Evolutionary conservation across 2,797 vertebrate species (phyloP), one percentile per base, ranked within the genome.

Genomic region (Microcaecilia unicolor): DNA sequence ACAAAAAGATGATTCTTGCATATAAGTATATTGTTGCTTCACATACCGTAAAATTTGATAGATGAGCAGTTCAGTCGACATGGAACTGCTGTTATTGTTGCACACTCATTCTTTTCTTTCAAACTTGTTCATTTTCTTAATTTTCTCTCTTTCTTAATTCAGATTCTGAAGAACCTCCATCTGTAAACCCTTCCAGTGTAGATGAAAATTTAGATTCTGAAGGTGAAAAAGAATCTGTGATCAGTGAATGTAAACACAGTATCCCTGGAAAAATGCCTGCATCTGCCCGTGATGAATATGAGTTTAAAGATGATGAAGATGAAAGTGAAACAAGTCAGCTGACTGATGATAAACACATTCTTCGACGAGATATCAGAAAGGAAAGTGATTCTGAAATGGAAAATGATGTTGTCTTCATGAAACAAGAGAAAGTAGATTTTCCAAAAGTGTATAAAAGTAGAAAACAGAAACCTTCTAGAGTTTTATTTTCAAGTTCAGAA

Each of bases 141-240:
- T 20, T 44, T 30, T 22, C 55, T 61, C 20, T 6, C 45, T 64
- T 63, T 51, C 21, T 61, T 55, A 4, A 35, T 67, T 22, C 74
- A 99, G 96, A 99, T 65, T 98, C 89, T 56, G 96, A 99, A 74
- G 92, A 97, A 53, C 77, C 85, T 30, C 90, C 76, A 2, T 99
- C 93, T 37, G 84, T 94, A 45, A 94, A 97, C 72, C 91, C 90
- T 26, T 99, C 95, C 37, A 98, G 93, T 35, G 73, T 96, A 50
- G 95, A 98, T 41, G 85, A 85, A 44, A 93, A 89, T 64, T 81
- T 89, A 72, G 95, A 97, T 72, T 96, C 95, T 2, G 96, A 99
- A 37, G 81, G 67, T 5, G 96, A 99, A 46, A 98, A 98, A 51
- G 92, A 97, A 51, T 81, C 83, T 37, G 31, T 69, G 30, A 50